A percentile compares a stretch with the other conserved stretches of the same genome.
Evolutionary conservation across 1,140 invertebrate species (phyloP).

Genomic region (Macrosteles quadrilineatus): DNA sequence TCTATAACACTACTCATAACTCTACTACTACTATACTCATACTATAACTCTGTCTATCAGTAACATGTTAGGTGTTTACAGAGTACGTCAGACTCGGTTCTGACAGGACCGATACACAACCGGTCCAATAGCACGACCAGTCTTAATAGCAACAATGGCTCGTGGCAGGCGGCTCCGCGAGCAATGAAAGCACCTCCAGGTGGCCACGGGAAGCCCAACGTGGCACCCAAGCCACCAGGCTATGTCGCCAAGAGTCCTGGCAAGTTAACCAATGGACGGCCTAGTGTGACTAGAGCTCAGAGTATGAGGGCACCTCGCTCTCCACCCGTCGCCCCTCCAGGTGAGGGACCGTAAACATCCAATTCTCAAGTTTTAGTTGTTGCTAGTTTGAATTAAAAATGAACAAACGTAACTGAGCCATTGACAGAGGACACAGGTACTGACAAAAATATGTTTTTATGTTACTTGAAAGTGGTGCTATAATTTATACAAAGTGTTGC

Average conservation of each 20-base stretch:
- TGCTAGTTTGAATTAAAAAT: no score
- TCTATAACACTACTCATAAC: no score
- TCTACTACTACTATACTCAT: no score
- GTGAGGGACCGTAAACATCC: no score
- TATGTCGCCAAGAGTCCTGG: slow-evolving; percentile 52
- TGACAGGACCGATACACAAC: slow-evolving; percentile 33
- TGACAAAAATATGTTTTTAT: no score
- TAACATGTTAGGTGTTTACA: no score
- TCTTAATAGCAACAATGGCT: slow-evolving; percentile 30
- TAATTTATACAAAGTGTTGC: no score
- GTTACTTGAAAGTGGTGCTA: no score
- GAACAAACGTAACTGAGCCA: no score
- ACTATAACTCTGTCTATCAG: no score
- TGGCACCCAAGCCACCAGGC: slow-evolving; percentile 56
- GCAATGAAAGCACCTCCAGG: slow-evolving; percentile 42
- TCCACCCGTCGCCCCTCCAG: slow-evolving; percentile 49
- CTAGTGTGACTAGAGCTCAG: slow-evolving; percentile 55
- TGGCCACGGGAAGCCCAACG: slow-evolving; percentile 54
- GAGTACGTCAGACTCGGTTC: slow-evolving; percentile 45
- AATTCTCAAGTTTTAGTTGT: no score
- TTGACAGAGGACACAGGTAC: no score
- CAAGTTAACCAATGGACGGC: slow-evolving; percentile 45
- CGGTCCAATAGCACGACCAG: slow-evolving; percentile 38
- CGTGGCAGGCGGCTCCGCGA: slow-evolving; percentile 23
- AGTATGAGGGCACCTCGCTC: slow-evolving; percentile 58